Percentiles rank a stretch among this genome's conserved stretches.
Conservation (phyloP, 30 jellyfish, hydroid and myxozoan genomes). For the Morbakka virulenta region DNA sequence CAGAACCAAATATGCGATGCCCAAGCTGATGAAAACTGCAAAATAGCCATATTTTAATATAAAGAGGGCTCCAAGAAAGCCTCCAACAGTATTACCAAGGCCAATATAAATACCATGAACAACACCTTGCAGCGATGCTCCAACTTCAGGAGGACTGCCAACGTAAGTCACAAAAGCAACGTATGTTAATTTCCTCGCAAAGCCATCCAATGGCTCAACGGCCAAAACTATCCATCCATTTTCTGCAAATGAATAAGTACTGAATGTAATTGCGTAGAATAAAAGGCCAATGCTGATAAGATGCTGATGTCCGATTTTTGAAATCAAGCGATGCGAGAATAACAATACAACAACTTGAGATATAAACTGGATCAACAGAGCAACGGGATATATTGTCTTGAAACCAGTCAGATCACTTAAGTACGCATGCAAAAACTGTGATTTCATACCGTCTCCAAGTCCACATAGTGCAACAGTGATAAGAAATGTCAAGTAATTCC, state of each 20-base stretch:
- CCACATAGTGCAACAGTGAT: constrained; percentile 68
- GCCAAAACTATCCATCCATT: constrained; percentile 64
- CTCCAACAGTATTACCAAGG: constrained; percentile 76
- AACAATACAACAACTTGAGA: constrained; percentile 58
- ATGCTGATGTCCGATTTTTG: constrained; percentile 34
- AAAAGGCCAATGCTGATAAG: constrained; percentile 60
- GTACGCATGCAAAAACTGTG: constrained; percentile 48
- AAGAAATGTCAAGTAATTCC: constrained; percentile 50
- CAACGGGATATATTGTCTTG: constrained; percentile 28
- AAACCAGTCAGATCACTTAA: constrained; percentile 66
- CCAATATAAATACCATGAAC: constrained; percentile 83
- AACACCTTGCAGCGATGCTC: constrained; percentile 85
- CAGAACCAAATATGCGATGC: constrained; percentile 46
- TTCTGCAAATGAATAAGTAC: constrained; percentile 49
- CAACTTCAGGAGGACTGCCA: constrained; percentile 84
- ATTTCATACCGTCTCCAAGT: constrained; percentile 67
- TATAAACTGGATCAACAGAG: constrained; percentile 59
- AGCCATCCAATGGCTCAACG: constrained; percentile 80
- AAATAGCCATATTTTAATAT: constrained; percentile 64
- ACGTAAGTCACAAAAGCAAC: constrained; percentile 72
- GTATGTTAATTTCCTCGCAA: constrained; percentile 42
- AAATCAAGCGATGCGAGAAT: constrained; percentile 39
- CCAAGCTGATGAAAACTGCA: constrained; percentile 53
- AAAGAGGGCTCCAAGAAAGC: constrained; percentile 52
- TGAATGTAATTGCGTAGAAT: constrained; percentile 49